Evolutionary conservation across 2,797 vertebrate species (phyloP).

Genomic region (Sebastes nivosus): DNA sequence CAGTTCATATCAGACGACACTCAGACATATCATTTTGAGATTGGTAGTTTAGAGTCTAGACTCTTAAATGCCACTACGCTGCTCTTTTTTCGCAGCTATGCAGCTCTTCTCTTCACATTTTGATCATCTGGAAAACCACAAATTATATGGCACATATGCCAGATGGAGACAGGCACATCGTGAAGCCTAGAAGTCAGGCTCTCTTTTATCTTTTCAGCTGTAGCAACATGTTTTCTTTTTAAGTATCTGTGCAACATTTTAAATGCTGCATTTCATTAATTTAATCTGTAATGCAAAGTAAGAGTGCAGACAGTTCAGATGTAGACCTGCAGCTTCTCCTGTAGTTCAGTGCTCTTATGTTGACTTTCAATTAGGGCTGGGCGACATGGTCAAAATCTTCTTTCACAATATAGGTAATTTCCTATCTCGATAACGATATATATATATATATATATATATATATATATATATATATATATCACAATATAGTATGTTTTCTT

Average conservation of each 20-base stretch:
- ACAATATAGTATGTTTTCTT: too few species aligned
- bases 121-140: not conserved
- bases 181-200: not conserved
- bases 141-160: not conserved
- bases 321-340: not conserved
- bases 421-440: too few species aligned
- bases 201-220: not conserved
- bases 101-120: not conserved
- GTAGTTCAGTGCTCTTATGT: not conserved
- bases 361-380: not conserved
- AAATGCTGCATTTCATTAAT: not conserved
- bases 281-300: not conserved
- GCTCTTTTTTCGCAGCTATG: not conserved
- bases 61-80: not conserved
- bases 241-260: not conserved
- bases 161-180: not conserved
- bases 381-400: too few species aligned
- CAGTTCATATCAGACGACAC: not conserved
- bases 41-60: not conserved
- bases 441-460: too few species aligned
- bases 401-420: too few species aligned
- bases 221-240: not conserved
- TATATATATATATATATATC: too few species aligned
- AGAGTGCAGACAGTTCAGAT: not conserved
- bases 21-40: constrained; percentile 11